Percentiles rank a stretch among this genome's conserved stretches.
Evolutionary conservation across 37 sponge, comb jelly and placozoan genomes (phyloP).

Genomic region (Ephydatia muelleri): DNA sequence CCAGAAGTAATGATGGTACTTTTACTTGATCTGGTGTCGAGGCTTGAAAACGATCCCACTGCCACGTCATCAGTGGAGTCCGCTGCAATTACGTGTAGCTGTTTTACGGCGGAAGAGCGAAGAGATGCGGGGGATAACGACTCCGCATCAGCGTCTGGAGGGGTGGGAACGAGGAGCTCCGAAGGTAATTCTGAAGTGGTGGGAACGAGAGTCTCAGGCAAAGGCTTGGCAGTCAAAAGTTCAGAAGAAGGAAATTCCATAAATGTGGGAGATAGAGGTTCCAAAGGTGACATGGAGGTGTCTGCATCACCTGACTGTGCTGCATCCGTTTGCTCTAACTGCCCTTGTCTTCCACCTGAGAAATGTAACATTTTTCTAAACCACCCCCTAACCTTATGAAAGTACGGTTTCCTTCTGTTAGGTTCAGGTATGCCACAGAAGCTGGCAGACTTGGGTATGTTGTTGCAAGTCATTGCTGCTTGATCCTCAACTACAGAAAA

Average conservation of each 20-base stretch:
- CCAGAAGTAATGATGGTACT: not conserved
- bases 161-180: too few species aligned
- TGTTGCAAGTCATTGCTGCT: not conserved
- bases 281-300: not conserved
- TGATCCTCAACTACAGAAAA: not conserved
- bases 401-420: not conserved
- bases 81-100: not conserved
- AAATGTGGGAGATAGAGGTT: too few species aligned
- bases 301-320: not conserved
- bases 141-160: too few species aligned
- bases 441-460: not conserved
- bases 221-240: not conserved
- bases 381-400: not conserved
- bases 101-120: too few species aligned
- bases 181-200: too few species aligned
- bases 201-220: not conserved
- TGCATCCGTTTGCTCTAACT: too few species aligned
- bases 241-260: too few species aligned
- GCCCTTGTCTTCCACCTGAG: not conserved
- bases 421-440: not conserved
- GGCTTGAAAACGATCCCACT: not conserved
- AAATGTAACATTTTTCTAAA: not conserved
- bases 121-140: too few species aligned
- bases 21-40: not conserved
- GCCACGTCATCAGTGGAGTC: not conserved